phyloP scores from a whole-genome alignment of 2,113 vertebrate species.

The Terrapene triunguis region DNA sequence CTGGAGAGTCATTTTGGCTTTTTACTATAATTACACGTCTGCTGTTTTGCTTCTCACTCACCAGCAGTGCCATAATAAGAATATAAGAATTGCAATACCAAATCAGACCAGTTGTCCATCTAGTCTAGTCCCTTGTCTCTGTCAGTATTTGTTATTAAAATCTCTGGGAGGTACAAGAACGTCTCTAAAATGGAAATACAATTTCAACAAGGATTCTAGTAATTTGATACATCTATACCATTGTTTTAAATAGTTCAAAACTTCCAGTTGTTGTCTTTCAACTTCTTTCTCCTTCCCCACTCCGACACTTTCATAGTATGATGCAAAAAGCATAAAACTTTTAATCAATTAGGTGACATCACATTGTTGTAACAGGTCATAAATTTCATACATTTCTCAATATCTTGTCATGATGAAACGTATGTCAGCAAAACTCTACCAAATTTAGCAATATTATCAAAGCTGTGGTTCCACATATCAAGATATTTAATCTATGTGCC shows the following conservation, averaged over 20 bases:
- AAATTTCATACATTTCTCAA: slow-evolving; percentile 65
- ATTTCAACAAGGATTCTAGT: background rate
- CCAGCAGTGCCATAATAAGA: background rate
- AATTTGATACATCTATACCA: background rate
- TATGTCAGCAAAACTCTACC: background rate
- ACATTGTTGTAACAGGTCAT: slow-evolving; percentile 12
- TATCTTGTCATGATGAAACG: slow-evolving; percentile 49
- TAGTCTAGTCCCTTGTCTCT: background rate
- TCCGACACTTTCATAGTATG: slow-evolving; percentile 31
- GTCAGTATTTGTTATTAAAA: background rate
- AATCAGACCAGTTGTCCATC: fast-evolving
- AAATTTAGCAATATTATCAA: slow-evolving; percentile 70
- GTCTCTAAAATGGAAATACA: background rate
- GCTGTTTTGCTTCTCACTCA: background rate
- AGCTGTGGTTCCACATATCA: slow-evolving; percentile 43
- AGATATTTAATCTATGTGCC: slow-evolving; percentile 63
- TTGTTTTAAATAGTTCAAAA: slow-evolving; percentile 14
- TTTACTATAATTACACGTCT: background rate
- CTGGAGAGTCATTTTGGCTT: background rate
- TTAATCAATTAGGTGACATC: slow-evolving; percentile 47
- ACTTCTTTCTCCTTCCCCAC: background rate
- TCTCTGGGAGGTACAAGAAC: background rate
- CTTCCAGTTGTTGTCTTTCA: background rate
- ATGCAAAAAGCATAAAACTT: slow-evolving; percentile 28
- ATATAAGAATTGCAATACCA: background rate